These are phyloP conservation scores for Microcaecilia unicolor DNA, from an alignment of 2,797 vertebrate genomes.

Conservation along the genomic window DNA sequence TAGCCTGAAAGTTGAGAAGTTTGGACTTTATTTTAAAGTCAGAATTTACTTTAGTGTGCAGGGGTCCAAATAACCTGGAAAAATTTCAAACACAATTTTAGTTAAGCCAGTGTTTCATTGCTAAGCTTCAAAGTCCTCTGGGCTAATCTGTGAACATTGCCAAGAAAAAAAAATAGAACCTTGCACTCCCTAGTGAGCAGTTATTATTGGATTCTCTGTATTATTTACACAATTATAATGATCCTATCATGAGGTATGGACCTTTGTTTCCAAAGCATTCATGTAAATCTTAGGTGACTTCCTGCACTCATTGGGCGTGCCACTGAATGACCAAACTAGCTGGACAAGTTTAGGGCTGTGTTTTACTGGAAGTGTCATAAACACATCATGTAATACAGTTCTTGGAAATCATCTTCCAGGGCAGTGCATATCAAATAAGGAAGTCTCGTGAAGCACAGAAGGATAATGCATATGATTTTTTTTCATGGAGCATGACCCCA, in stretches of 20 bases:
- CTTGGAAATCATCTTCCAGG: constrained; percentile 52
- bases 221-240: constrained; percentile 68
- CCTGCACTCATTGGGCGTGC: constrained; percentile 39
- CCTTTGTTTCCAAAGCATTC: constrained; percentile 39
- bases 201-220: constrained; percentile 63
- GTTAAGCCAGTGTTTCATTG: constrained; percentile 39
- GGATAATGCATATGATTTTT: too few species aligned
- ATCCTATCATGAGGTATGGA: constrained; percentile 31
- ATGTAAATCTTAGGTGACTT: constrained; percentile 49
- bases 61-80: too few species aligned
- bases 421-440: constrained; percentile 47
- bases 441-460: constrained; percentile 34
- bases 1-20: too few species aligned
- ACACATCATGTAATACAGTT: constrained; percentile 61
- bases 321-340: constrained; percentile 46
- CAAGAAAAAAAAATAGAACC: constrained; percentile 29
- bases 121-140: too few species aligned
- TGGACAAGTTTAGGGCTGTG: constrained; percentile 50
- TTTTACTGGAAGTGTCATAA: constrained; percentile 58
- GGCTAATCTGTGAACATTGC: constrained; percentile 44
- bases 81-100: too few species aligned
- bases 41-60: too few species aligned
- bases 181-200: constrained; percentile 49
- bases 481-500: too few species aligned
- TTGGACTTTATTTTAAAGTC: too few species aligned